A percentile compares a stretch with the other conserved stretches of the same genome.
phyloP scores from a whole-genome alignment of 2,888 invertebrate genomes.

The Portevinia maculata region DNA sequence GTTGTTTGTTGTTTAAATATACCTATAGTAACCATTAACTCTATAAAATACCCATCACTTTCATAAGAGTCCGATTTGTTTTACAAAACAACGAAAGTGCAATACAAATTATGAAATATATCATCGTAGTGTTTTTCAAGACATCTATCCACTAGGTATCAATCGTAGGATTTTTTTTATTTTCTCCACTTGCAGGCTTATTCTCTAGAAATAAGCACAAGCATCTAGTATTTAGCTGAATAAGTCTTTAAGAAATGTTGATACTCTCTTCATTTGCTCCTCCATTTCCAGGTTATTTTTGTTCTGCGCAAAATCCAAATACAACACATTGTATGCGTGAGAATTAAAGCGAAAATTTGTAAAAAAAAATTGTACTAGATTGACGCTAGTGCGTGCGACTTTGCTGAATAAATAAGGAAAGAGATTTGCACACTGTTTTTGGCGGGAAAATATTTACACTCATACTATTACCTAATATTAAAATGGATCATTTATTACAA shows the following conservation, averaged over 20 bases:
- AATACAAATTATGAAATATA: slow-evolving; percentile 5
- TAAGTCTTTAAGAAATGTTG: not conserved
- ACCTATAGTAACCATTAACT: too few relatives aligned
- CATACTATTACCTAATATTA: not conserved
- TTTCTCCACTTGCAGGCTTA: not conserved
- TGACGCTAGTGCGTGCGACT: slow-evolving; percentile 6
- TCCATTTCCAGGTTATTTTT: not conserved
- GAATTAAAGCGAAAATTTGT: slow-evolving; percentile 2
- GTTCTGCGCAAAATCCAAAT: slow-evolving; percentile 55
- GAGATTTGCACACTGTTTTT: slow-evolving; percentile 21
- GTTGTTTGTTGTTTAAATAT: too few relatives aligned
- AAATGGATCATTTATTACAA: too few relatives aligned
- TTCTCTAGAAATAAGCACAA: not conserved
- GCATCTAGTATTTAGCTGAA: slow-evolving; percentile 8
- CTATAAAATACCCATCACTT: too few relatives aligned
- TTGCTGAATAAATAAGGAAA: slow-evolving; percentile 42
- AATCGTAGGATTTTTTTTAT: not conserved
- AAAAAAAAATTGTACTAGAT: slow-evolving; percentile 61
- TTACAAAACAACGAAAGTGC: too few relatives aligned
- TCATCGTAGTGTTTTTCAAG: slow-evolving; percentile 7
- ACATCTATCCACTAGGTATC: too few relatives aligned
- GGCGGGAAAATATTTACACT: slow-evolving; percentile 27
- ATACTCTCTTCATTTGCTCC: not conserved
- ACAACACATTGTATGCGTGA: not conserved
- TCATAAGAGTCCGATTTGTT: too few relatives aligned